phyloP scores from a whole-genome alignment of 1,140 invertebrate species.

The Bactericera cockerelli region DNA sequence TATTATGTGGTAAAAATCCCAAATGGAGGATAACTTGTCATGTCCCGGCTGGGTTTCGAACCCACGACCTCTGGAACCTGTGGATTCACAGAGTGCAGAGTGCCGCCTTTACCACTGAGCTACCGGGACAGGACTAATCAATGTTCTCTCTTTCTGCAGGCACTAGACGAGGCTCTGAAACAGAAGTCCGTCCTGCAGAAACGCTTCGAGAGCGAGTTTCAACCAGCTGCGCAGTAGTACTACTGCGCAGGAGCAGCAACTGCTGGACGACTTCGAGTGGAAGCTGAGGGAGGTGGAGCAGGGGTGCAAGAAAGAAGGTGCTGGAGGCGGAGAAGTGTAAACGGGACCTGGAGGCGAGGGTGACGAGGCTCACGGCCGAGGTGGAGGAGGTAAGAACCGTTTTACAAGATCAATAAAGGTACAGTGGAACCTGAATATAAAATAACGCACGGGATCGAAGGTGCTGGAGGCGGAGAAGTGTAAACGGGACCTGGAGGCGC shows the following conservation, averaged over 20 bases:
- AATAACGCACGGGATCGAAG: constrained; percentile 43
- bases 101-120: too few species aligned
- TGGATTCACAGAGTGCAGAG: too few species aligned
- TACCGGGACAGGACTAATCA: too few species aligned
- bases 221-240: constrained; percentile 39
- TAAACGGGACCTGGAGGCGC: constrained; percentile 31
- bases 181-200: constrained; percentile 39
- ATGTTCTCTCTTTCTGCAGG: constrained; percentile 26
- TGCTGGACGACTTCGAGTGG: constrained; percentile 52
- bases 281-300: constrained; percentile 46
- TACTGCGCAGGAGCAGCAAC: constrained; percentile 39
- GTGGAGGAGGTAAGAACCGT: constrained; percentile 23
- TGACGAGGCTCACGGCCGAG: constrained; percentile 29
- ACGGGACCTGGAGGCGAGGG: constrained; percentile 31
- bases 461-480: constrained; percentile 37
- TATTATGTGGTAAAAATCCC: too few species aligned
- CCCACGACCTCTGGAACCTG: too few species aligned
- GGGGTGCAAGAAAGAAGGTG: constrained; percentile 40
- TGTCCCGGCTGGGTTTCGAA: too few species aligned
- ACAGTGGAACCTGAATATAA: too few species aligned
- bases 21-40: too few species aligned
- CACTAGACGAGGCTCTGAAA: constrained; percentile 39
- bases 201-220: constrained; percentile 44
- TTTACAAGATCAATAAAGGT: too few species aligned
- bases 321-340: constrained; percentile 36